Base-by-base conservation (phyloP, 2,888 invertebrate species). In the Andrena trimmerana region DNA sequence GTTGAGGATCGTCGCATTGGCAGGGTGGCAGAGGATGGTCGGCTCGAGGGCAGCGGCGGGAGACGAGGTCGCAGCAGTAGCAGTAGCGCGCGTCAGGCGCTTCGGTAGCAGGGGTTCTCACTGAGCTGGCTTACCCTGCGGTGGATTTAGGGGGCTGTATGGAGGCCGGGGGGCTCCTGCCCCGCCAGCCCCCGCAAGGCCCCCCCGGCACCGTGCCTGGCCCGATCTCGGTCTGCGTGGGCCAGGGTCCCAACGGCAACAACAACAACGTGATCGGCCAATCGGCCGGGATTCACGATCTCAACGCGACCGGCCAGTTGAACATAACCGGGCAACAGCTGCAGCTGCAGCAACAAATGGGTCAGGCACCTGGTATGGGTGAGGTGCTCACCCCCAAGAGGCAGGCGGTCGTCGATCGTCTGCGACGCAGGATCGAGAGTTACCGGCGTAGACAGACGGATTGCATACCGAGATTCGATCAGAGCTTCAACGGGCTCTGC, bases 361-460 rank as follows among this genome's bases (percentile, higher is more conserved):
- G 94, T 91, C 94, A 94, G 78, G 94, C 94, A 91, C 94, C 94
- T 86, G 94, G 94, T n/a, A 93, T 94, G 93, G 94, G 95, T 91
- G 97, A 97, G 95, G 95, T 95, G 87, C 95, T 97, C 92, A 96
- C 97, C 91, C 96, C 97, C 57, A 97, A 97, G 94, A 95, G 96
- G 88, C 97, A 97, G 94, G 97, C 97, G 92, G 97, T 97, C 92
- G 97, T 98, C 91, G 98, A 98, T 94, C 96, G 98, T 86, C 95
- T 98, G 74, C 95, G 96, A 83, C 96, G 98, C 85, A 96, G 99
- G 91, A 97, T 99, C 94, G 98, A 98, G 92, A 96, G 96, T 89
- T 99, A 99, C 94, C 96, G 98, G 72, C 96, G 97, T 69, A 96
- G 98, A 84, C 98, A 98, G 94, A 97, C 96, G 88, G 97, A 97